Percentiles rank a stretch among this genome's conserved stretches.
Evolutionary conservation across 2,113 vertebrate genomes (phyloP).

Genomic region (Pampusana beccarii): DNA sequence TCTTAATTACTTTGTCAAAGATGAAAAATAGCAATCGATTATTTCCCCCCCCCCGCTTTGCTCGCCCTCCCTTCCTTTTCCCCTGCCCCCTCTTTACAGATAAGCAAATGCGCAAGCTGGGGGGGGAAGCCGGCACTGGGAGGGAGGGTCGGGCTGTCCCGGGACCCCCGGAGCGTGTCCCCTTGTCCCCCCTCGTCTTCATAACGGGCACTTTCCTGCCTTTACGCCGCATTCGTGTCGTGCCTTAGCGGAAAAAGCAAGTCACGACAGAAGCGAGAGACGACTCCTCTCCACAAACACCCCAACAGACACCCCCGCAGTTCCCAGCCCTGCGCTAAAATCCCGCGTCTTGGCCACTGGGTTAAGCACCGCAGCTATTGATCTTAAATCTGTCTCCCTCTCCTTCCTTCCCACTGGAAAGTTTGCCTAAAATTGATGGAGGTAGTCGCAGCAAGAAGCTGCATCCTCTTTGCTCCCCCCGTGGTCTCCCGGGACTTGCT

Average conservation of each 20-base stretch:
- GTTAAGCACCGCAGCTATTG: background rate
- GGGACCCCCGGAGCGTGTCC: background rate
- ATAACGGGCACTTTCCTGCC: background rate
- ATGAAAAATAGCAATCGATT: constrained; percentile 96
- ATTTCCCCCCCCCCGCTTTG: background rate
- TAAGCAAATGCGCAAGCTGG: constrained; percentile 16
- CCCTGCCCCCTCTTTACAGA: background rate
- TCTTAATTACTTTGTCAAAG: constrained; percentile 96
- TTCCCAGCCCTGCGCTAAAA: background rate
- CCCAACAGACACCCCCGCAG: background rate
- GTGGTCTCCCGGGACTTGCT: background rate
- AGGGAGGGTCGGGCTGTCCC: too few species aligned
- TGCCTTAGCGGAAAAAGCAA: background rate
- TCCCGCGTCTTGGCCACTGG: background rate
- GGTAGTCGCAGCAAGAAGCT: background rate
- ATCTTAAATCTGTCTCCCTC: background rate
- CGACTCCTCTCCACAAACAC: background rate
- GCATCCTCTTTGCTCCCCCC: background rate
- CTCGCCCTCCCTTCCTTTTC: background rate
- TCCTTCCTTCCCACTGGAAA: background rate
- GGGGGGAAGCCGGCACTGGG: background rate
- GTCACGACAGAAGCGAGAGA: background rate
- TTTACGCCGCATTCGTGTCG: background rate
- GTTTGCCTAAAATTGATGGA: background rate
- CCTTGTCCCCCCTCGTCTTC: too few species aligned